Evolutionary conservation across 2,113 vertebrate species (phyloP), one percentile per base, ranked within the genome.

Genomic region (Actinemys pallida): DNA sequence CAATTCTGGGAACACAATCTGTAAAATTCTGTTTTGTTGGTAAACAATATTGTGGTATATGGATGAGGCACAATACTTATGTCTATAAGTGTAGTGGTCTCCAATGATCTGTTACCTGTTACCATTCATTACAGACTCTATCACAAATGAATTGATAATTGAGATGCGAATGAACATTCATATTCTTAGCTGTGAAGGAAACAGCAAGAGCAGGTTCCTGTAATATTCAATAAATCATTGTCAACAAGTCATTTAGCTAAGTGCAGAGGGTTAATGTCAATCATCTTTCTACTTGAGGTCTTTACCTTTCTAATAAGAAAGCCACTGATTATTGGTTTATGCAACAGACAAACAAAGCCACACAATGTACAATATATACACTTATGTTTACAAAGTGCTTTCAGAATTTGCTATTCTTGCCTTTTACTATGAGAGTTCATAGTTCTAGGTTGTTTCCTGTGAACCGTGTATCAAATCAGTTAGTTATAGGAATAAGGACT

Each of bases 161-260:
- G 29, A 19, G 0, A 0, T 49, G 29, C 3, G 25, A 81, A 5
- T 29, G 5, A 35, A 59, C 49, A 86, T 90, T 52, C 31, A 35
- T 8, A 84, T 39, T 56, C 25, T 45, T 20, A 72, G 6, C 20
- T 75, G 22, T 22, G 72, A 75, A 75, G 20, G 20, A 75, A 42
- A 75, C 17, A 35, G 10, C n/a, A 75, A 75, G 5, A 75, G n/a
- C 22, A 24, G 10, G 39, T 75, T 56, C 5, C 45, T 50, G 22
- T 3, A 59, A 13, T 27, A 69, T 49, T 45, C 11, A 52, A 50
- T 31, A 83, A 57, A 72, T 59, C 9, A 17, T 49, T 5, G 0
- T 8, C 80, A 75, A 19, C 9, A 53, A 20, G 76, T 6, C 20
- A 9, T 80, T 57, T 11, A 57, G 6, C 6, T 83, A 65, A n/a